Percentiles rank a stretch among this genome's conserved stretches.
These are phyloP conservation scores for Pseudomyrmex gracilis DNA, from an alignment of 1,140 invertebrate genomes.

Conservation along the genomic window DNA sequence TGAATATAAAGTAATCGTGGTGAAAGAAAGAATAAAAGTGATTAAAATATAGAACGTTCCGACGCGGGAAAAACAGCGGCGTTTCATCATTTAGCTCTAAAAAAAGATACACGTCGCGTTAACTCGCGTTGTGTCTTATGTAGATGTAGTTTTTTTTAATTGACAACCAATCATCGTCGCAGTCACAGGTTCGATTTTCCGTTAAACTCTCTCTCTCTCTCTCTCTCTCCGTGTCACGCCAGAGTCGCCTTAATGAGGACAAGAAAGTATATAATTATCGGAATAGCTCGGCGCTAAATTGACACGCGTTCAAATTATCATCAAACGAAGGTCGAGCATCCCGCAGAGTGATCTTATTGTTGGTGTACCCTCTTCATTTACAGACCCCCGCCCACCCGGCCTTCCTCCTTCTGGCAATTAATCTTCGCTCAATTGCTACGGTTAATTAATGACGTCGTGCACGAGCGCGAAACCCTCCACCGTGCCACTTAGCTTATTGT, in stretches of 20 bases:
- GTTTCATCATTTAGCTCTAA: not conserved
- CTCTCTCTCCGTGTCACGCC: slow-evolving; percentile 31
- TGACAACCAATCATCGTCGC: no score
- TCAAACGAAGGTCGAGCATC: slow-evolving; percentile 66
- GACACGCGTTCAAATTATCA: slow-evolving; percentile 74
- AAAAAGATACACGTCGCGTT: no score
- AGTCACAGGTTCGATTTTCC: slow-evolving; percentile 11
- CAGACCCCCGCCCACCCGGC: slow-evolving; percentile 43
- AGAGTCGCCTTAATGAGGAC: slow-evolving; percentile 53
- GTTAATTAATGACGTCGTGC: slow-evolving; percentile 79
- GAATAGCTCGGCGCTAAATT: slow-evolving; percentile 65
- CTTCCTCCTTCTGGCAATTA: slow-evolving; percentile 71
- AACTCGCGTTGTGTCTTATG: not conserved
- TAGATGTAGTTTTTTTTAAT: not conserved
- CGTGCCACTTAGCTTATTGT: slow-evolving; percentile 77
- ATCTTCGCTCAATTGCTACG: slow-evolving; percentile 78
- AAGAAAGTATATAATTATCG: slow-evolving; percentile 69
- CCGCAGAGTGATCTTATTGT: slow-evolving; percentile 75
- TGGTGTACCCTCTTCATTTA: slow-evolving; percentile 55
- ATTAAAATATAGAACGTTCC: no score
- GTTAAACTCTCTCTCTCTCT: no score
- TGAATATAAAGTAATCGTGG: no score
- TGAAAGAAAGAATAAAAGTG: no score
- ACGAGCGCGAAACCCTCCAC: slow-evolving; percentile 60
- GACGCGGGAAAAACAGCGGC: not conserved